Conservation (phyloP, 2,888 invertebrate genomes). For the Apotomis betuletana region DNA sequence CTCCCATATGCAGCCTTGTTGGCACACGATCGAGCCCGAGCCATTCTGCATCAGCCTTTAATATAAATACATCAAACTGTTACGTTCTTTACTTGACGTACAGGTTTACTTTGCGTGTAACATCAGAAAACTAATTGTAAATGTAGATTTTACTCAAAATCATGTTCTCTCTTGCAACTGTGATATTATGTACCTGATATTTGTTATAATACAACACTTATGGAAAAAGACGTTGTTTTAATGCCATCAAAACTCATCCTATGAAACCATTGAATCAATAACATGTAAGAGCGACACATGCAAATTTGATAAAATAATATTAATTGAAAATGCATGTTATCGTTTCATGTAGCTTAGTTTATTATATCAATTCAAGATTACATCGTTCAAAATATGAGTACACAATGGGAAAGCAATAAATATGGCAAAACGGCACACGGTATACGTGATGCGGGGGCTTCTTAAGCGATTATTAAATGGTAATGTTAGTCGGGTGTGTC, state of each 20-base stretch:
- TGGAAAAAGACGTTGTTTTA: slow-evolving; percentile 8
- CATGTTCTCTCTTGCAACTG: slow-evolving; percentile 16
- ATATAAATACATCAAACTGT: slow-evolving; percentile 73
- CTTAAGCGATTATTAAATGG: slow-evolving; percentile 7
- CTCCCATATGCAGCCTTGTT: slow-evolving; percentile 84
- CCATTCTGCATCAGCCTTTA: slow-evolving; percentile 85
- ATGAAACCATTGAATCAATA: not conserved
- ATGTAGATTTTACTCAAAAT: slow-evolving; percentile 7
- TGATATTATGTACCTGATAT: slow-evolving; percentile 39
- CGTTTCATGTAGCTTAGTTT: slow-evolving; percentile 53
- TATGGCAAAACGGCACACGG: slow-evolving; percentile 16
- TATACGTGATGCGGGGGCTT: slow-evolving; percentile 15
- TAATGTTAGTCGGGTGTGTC: not conserved
- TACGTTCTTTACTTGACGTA: slow-evolving; percentile 60
- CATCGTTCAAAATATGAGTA: slow-evolving; percentile 43
- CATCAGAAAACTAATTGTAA: slow-evolving; percentile 12
- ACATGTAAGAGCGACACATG: slow-evolving; percentile 6
- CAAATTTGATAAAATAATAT: slow-evolving; percentile 20
- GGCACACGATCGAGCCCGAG: slow-evolving; percentile 86
- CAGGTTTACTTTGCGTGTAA: slow-evolving; percentile 52
- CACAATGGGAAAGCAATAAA: slow-evolving; percentile 18
- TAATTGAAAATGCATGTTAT: slow-evolving; percentile 62
- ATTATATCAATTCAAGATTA: slow-evolving; percentile 56
- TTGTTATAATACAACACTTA: slow-evolving; percentile 37
- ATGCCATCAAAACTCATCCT: slow-evolving; percentile 18